Evolutionary conservation across 1,140 invertebrate species (phyloP), one percentile per base, ranked within the genome.

Genomic region (Proctacanthus coquilletti): DNA sequence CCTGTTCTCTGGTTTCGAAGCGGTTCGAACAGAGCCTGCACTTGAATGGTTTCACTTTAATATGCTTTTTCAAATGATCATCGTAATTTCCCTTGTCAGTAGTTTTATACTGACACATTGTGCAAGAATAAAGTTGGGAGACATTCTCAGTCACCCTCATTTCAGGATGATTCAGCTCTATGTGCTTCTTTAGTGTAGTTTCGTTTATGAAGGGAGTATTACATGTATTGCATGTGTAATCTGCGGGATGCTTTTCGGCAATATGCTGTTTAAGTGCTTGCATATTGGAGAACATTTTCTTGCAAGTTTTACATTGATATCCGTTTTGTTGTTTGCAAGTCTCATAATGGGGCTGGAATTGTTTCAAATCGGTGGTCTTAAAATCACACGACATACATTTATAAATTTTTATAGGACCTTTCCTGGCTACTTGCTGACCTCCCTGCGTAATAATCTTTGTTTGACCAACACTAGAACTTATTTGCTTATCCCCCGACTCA

Each of bases 331-430:
- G 52, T 35, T 58, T 57, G 47, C 57, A 60, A 14, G 52, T 55
- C 35, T 57, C 57, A 23, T 49, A 60, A 37, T 60, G 57, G 5
- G 54, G 53, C 21, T 60, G 57, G 31, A 60, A 60, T 8, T 56
- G 37, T 30, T 53, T 49, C 50, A 60, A 56, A 42, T 60, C 57
- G 2, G 53, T 55, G 32, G 57, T 60, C 42, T 60, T 60, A 35
- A 58, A 60, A 18, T 60, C 57, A 45, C 57, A 60, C 11, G 56
- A 56, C 5, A 58, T 51, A 43, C 57, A 60, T 45, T 60, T 60
- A 35, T 60, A 60, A 4, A 60, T 58, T 38, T 56, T 60, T 19
- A 53, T 36, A 11, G 40, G 29, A 21, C 29, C 29, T 56, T 56
- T 11, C 53, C 50, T 27, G 40, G 18, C 2, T 51, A 46, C 31